Conservation (phyloP, 2,888 invertebrate genomes). For the Netelia inedita region DNA sequence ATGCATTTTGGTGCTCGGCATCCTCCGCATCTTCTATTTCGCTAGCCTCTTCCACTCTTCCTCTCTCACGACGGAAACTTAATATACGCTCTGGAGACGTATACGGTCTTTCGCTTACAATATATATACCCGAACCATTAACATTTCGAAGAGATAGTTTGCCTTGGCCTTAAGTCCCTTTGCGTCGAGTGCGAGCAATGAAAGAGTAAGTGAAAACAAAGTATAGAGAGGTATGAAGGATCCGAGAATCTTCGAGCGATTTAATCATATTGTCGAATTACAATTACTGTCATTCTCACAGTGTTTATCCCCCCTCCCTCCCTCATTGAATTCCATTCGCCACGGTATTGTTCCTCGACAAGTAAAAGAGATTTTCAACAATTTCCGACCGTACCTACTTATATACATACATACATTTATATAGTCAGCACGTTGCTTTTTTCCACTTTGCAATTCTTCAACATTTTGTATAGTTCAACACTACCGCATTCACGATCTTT, state of each 20-base stretch:
- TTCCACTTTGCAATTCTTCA: neutral
- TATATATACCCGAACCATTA: neutral
- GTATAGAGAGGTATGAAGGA: neutral
- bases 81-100: neutral
- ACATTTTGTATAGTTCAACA: neutral
- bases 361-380: neutral
- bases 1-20: neutral
- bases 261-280: neutral
- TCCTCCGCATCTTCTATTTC: neutral
- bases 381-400: neutral
- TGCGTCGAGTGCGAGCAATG: neutral
- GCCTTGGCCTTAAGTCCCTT: neutral
- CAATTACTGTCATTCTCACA: neutral
- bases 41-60: slow-evolving; percentile 12
- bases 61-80: neutral
- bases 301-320: neutral
- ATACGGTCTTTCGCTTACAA: neutral
- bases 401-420: neutral
- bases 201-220: neutral
- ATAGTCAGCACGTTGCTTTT: neutral
- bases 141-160: slow-evolving; percentile 5
- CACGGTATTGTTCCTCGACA: neutral
- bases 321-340: neutral
- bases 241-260: neutral
- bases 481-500: neutral